Base-by-base conservation (phyloP, 2,888 invertebrate genomes). In the Atethmia centrago region DNA sequence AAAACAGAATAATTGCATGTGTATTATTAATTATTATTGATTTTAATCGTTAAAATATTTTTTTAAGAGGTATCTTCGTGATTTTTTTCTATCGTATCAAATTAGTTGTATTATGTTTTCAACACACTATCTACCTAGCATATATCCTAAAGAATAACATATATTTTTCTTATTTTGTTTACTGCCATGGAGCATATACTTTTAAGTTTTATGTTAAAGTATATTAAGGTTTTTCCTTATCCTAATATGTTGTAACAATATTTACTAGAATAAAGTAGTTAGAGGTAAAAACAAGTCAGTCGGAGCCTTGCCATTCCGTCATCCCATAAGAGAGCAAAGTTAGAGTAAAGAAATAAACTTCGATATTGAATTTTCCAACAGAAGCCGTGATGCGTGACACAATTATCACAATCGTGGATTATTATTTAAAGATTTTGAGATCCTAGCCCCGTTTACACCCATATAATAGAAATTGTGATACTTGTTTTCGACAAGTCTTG, bases 341-440 rank as follows among this genome's bases (percentile, higher is more conserved):
- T 77, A 1, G 69, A n/a, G n/a, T n/a, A n/a, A n/a, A n/a, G n/a
- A 84, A 82, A 82, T 83, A 83, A 89, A 89, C 82, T 87, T 86
- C 25, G 64, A 81, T 86, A 89, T 88, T 86, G 81, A 89, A 88
- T 89, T 88, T 78, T 72, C 71, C 79, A 74, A 85, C 80, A 84
- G 81, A 83, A 82, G 78, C 65, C 64, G 77, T 71, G 79, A 73
- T 53, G 83, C 80, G 84, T 84, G 83, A 83, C 79, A 78, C 77
- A 83, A 84, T 80, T 53, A 72, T 81, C 76, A 71, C 66, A 74
- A 72, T 68, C 40, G 63, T 68, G 72, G 25, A 49, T 72, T 71
- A 68, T 70, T 77, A 72, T 61, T 63, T 16, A 7, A 28, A 9
- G 25, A n/a, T n/a, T n/a, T n/a, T n/a, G n/a, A n/a, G n/a, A n/a